phyloP scores from a whole-genome alignment of 37 sponge, comb jelly and placozoan species.

The Bolinopsis microptera region DNA sequence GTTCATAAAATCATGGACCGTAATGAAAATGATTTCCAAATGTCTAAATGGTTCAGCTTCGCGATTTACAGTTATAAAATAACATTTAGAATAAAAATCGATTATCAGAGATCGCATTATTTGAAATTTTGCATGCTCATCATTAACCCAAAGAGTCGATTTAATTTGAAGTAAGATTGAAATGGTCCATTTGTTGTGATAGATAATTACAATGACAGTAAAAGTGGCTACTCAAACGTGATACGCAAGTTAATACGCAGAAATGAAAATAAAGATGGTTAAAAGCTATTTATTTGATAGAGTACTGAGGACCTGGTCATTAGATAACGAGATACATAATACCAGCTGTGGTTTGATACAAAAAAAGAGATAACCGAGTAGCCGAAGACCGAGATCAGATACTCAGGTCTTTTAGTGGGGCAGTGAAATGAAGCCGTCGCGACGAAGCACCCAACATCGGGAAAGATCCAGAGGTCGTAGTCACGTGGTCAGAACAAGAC shows the following conservation, averaged over 20 bases:
- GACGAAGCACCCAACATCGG: background rate
- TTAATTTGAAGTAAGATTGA: slow-evolving; percentile 17
- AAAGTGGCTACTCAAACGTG: background rate
- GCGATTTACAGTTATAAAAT: background rate
- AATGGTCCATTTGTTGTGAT: background rate
- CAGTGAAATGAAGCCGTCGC: background rate
- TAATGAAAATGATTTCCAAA: background rate
- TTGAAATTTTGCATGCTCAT: background rate
- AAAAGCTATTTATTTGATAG: background rate
- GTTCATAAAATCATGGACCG: background rate
- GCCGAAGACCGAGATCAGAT: background rate
- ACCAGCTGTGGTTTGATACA: background rate
- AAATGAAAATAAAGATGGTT: background rate
- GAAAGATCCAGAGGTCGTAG: background rate
- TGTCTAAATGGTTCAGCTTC: background rate
- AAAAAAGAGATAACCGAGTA: background rate
- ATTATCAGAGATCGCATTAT: background rate
- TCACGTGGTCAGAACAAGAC: background rate
- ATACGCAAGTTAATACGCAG: background rate
- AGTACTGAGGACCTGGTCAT: background rate
- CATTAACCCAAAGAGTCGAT: background rate
- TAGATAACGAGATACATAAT: background rate
- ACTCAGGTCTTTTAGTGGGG: background rate
- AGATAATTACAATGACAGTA: background rate
- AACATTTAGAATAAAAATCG: slow-evolving; percentile 21